Evolutionary conservation across 2,113 vertebrate genomes (phyloP), one percentile per base, ranked within the genome.

Genomic region (Castor canadensis): DNA sequence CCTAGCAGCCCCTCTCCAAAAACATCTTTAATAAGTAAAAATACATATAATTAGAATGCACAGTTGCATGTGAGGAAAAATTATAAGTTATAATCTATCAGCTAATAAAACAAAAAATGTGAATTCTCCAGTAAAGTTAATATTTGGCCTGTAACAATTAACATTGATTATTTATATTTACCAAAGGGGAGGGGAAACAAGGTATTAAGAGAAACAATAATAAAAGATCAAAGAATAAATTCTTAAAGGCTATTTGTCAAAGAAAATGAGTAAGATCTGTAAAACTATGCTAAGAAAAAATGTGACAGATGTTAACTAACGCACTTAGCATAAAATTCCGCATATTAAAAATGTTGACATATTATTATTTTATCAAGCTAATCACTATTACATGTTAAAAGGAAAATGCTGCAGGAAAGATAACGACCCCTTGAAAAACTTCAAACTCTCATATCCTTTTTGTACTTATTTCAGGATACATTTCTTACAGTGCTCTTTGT

Each of bases 351-450:
- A 94, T 47, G 20, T 16, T 90, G 73, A 15, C 62, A 8, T 56
- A 38, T 91, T 94, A 67, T 43, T 89, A 76, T 71, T 93, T 87
- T 81, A 96, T 56, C 58, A 93, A 83, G 35, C 24, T 82, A 93
- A 90, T 82, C 30, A 73, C 35, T 43, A 40, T 9, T 81, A 69
- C 28, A 81, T 56, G 54, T 54, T 5, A 11, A 9, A 71, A 66
- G 43, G 11, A 84, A 84, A 89, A 95, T 67, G 43, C 16, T 80
- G 43, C 87, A 64, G n/a, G 11, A 93, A 83, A 88, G 32, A 75
- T 0, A 49, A 38, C 24, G 35, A 80, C 81, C 84, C 66, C 40
- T 87, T 93, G n/a, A 49, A 92, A 66, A 81, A 12, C 24, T 52
- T 54, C 73, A 83, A 35, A 43, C 66, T 67, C 54, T 80, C 54